phyloP scores from a whole-genome alignment of 2,113 vertebrate species.

The Oreochromis tanganicae region DNA sequence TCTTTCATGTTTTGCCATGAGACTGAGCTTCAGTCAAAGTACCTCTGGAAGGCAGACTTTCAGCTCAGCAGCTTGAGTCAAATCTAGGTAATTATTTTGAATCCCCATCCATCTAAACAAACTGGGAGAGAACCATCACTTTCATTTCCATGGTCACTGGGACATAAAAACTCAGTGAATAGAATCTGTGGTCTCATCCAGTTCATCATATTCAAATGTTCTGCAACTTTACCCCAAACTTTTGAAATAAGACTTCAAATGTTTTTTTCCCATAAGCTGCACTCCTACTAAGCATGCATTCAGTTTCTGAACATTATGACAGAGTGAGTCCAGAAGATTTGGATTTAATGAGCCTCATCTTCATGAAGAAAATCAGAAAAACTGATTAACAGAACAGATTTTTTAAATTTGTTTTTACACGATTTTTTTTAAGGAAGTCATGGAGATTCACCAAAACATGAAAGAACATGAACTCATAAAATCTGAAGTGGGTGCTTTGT shows the following conservation, averaged over 20 bases:
- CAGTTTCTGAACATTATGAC: too few species aligned
- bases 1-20: too few species aligned
- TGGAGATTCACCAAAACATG: neutral
- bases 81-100: neutral
- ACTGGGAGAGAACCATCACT: neutral
- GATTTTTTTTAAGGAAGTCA: accelerated
- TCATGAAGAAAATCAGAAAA: too few species aligned
- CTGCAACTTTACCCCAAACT: neutral
- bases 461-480: accelerated
- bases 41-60: too few species aligned
- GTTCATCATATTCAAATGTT: neutral
- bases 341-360: too few species aligned
- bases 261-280: neutral
- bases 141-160: neutral
- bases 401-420: accelerated
- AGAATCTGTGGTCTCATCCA: neutral
- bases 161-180: accelerated
- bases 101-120: neutral
- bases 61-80: too few species aligned
- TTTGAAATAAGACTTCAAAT: neutral
- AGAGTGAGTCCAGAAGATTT: too few species aligned
- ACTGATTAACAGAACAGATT: too few species aligned
- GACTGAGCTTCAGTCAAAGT: too few species aligned
- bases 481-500: neutral
- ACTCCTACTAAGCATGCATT: too few species aligned